Evolutionary conservation across 2,888 invertebrate genomes (phyloP).

Genomic region (Acanthoscelides obtectus): DNA sequence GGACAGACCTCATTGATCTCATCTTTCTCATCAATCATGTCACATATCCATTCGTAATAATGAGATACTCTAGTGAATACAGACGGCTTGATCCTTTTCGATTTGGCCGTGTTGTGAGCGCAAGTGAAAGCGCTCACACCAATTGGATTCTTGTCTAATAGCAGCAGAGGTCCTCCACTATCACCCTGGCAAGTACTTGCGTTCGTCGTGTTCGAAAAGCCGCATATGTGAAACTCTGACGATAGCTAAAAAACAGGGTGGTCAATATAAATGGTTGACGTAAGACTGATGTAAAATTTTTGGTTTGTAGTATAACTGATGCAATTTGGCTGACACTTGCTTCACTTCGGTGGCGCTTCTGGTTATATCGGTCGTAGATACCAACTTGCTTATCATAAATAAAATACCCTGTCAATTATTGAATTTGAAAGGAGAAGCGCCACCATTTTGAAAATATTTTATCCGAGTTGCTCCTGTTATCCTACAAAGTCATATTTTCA

Average conservation of each 20-base stretch:
- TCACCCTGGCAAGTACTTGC: background rate
- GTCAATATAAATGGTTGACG: no score
- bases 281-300: background rate
- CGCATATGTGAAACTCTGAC: background rate
- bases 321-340: no score
- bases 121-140: background rate
- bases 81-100: background rate
- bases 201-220: background rate
- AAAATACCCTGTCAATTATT: no score
- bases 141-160: background rate
- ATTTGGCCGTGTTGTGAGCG: background rate
- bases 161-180: background rate
- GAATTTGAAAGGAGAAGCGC: no score
- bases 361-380: no score
- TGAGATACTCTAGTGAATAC: background rate
- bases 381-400: no score
- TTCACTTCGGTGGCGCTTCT: no score
- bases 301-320: no score
- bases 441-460: no score
- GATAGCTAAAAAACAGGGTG: background rate
- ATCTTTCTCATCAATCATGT: background rate
- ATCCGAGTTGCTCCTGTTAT: no score
- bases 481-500: no score
- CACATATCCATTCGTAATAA: background rate
- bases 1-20: background rate